Evolutionary conservation across 2,113 vertebrate species (phyloP).

Genomic region (Oryctolagus cuniculus): mOryCun1.1 NC_091433.1:110193001-110193500

Average conservation of each 20-base stretch:
- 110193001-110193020: background rate
- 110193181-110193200: background rate
- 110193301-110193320: background rate
- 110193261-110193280: background rate
- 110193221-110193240: background rate
- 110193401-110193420: background rate
- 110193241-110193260: background rate
- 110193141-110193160: too few relatives aligned
- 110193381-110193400: background rate
- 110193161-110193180: too few relatives aligned
- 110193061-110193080: background rate
- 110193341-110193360: background rate
- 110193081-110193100: too few relatives aligned
- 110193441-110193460: background rate
- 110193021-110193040: background rate
- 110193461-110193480: background rate
- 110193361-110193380: background rate
- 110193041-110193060: background rate
- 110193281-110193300: too few relatives aligned
- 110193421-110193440: background rate
- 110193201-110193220: background rate
- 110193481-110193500: too few relatives aligned
- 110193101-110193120: too few relatives aligned
- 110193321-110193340: background rate
- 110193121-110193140: too few relatives aligned